A percentile compares a stretch with the other conserved stretches of the same genome.
Conservation (phyloP, 2,113 vertebrate genomes). For the Ameiurus melas region DNA sequence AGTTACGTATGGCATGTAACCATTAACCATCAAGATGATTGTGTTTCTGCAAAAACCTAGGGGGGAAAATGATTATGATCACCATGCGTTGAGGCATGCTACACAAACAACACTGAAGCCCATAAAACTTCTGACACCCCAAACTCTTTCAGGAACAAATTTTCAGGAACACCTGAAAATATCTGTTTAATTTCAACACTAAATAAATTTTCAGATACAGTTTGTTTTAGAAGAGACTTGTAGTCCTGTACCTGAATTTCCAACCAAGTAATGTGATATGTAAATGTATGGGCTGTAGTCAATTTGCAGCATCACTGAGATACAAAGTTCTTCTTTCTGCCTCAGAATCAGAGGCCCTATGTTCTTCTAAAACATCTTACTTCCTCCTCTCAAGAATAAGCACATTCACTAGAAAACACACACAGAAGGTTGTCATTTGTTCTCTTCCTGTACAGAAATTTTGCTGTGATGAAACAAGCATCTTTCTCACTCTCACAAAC, state of each 20-base stretch:
- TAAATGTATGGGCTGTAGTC: not conserved
- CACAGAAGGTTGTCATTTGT: not conserved
- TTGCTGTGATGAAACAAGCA: slow-evolving; percentile 1
- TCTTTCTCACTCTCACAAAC: slow-evolving; percentile 1
- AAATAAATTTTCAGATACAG: not conserved
- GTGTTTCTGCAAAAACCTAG: slow-evolving; percentile 15
- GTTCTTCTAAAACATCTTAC: slow-evolving; percentile 26
- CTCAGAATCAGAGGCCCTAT: slow-evolving; percentile 8
- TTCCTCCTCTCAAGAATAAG: slow-evolving; percentile 30
- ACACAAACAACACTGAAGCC: not conserved
- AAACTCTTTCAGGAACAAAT: not conserved
- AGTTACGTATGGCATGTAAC: slow-evolving; percentile 42
- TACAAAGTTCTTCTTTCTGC: slow-evolving; percentile 24
- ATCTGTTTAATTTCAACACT: not conserved
- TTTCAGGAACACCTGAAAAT: not conserved
- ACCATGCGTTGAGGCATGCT: not conserved
- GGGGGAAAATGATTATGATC: slow-evolving; percentile 20
- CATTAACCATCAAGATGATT: slow-evolving; percentile 41
- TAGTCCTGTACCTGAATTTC: not conserved
- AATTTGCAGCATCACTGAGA: slow-evolving; percentile 23
- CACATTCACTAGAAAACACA: slow-evolving; percentile 27
- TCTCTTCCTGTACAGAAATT: slow-evolving; percentile 15
- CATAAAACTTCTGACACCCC: not conserved
- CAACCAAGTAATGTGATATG: not conserved
- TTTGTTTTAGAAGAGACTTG: not conserved